phyloP scores from a whole-genome alignment of 2,113 vertebrate species.

The Sapajus apella region DNA sequence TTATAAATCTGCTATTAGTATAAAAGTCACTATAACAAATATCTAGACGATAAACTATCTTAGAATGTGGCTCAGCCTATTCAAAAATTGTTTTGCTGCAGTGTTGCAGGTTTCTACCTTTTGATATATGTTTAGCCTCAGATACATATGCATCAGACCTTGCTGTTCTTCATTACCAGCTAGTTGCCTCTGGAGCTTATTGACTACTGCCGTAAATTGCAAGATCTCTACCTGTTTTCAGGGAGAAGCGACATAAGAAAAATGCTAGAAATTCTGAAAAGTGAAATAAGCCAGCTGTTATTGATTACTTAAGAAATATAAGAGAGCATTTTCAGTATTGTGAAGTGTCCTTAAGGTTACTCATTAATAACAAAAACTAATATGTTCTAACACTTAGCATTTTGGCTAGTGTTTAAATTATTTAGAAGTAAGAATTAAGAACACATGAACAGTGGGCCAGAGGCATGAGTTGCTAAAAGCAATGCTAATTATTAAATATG shows the following conservation, averaged over 20 bases:
- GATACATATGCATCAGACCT: not conserved
- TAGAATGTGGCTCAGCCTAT: not conserved
- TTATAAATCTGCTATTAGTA: not conserved
- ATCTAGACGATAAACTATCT: not conserved
- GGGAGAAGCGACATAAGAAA: not conserved
- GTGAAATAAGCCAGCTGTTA: not conserved
- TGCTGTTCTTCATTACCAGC: not conserved
- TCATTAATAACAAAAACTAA: not conserved
- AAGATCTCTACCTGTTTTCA: not conserved
- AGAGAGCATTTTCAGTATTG: not conserved
- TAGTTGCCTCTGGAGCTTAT: not conserved
- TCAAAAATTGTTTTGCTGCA: not conserved
- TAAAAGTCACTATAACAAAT: not conserved
- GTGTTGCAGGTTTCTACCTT: not conserved
- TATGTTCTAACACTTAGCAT: not conserved
- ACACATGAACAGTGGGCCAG: not conserved
- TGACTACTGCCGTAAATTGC: not conserved
- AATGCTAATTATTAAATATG: constrained; percentile 20
- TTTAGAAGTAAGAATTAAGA: constrained; percentile 1
- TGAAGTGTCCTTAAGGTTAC: not conserved
- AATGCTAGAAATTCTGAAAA: not conserved
- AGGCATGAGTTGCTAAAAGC: not conserved
- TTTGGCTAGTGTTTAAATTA: constrained; percentile 18
- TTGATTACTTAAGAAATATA: not conserved
- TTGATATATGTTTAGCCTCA: not conserved